Evolutionary conservation across 2,113 vertebrate species (phyloP).

Genomic region (Pomatostomus ruficeps): DNA sequence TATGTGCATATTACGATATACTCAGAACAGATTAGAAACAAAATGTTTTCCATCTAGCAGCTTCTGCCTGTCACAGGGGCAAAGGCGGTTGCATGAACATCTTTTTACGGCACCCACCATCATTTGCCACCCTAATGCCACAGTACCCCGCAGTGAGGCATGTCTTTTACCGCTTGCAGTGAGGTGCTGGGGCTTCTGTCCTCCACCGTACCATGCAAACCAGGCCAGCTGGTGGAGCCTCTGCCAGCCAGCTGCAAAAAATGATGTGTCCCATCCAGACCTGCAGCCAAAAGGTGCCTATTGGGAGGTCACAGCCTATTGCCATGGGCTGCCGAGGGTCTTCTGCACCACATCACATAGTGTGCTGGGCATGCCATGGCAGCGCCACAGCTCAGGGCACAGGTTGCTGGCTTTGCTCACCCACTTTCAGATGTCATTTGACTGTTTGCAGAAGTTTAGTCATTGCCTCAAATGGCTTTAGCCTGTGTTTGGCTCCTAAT

Average conservation of each 20-base stretch:
- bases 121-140: background rate
- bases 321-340: background rate
- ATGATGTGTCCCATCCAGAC: background rate
- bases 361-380: background rate
- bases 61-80: background rate
- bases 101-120: background rate
- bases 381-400: background rate
- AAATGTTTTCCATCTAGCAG: constrained; percentile 2
- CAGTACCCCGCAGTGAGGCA: background rate
- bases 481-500: background rate
- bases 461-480: background rate
- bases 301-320: background rate
- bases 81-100: background rate
- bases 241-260: background rate
- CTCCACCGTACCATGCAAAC: background rate
- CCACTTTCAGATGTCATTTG: background rate
- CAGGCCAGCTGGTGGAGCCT: background rate
- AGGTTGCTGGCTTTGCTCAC: background rate
- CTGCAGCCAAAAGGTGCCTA: background rate
- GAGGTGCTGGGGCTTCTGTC: fast-evolving
- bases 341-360: background rate
- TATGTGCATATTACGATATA: background rate
- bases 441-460: background rate
- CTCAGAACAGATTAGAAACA: background rate
- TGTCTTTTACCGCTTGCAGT: fast-evolving